phyloP scores from a whole-genome alignment of 2,797 vertebrate genomes.

The Glyptemys insculpta region DNA sequence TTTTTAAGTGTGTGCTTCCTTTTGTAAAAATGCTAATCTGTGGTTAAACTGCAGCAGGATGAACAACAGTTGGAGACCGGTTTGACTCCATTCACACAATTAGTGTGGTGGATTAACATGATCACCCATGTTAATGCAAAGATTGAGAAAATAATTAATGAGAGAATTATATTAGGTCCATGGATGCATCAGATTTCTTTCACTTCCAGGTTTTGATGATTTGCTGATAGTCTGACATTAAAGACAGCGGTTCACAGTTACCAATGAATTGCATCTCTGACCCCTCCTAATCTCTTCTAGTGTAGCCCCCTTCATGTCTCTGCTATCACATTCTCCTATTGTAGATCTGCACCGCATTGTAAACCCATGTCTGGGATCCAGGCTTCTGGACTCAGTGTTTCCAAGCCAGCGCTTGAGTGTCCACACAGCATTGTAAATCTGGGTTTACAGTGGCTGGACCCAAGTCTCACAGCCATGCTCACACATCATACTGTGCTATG shows the following conservation, averaged over 20 bases:
- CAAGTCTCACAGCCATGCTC: background rate
- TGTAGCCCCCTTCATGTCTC: background rate
- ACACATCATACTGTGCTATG: background rate
- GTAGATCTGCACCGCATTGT: background rate
- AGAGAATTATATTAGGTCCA: background rate
- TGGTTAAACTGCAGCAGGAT: background rate
- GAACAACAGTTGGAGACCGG: background rate
- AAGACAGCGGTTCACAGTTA: background rate
- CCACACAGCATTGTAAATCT: background rate
- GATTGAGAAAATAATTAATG: background rate
- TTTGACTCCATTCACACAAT: background rate
- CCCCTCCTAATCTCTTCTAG: background rate
- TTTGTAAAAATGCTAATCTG: fast-evolving
- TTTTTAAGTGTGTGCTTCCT: background rate
- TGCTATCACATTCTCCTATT: background rate
- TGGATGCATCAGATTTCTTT: background rate
- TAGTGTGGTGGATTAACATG: background rate
- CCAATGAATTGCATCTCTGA: background rate
- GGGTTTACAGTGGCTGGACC: background rate
- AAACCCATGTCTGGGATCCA: background rate
- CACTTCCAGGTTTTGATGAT: background rate
- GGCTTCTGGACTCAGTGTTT: background rate
- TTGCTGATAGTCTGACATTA: background rate
- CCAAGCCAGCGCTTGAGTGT: background rate
- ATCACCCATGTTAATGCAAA: background rate